These are phyloP conservation scores for Dasypus novemcinctus DNA, from an alignment of 2,113 vertebrate species.

Conservation along the genomic window DNA sequence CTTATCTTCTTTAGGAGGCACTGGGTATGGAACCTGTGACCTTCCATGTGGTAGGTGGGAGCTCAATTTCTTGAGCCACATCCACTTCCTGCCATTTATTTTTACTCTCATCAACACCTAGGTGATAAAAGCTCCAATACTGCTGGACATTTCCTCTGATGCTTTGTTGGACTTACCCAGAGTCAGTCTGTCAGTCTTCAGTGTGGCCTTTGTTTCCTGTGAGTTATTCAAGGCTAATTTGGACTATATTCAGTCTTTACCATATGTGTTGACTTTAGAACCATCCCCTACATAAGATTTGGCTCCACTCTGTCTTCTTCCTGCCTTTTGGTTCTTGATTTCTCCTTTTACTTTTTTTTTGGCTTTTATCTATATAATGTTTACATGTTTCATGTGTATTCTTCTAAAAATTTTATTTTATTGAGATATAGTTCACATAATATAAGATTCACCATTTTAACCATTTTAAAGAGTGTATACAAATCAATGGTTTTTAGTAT, in stretches of 20 bases:
- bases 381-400: background rate
- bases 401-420: background rate
- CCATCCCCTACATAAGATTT: background rate
- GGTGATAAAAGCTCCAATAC: background rate
- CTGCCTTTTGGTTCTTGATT: background rate
- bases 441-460: background rate
- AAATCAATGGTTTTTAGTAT: too few relatives aligned
- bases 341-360: constrained; percentile 33
- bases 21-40: too few relatives aligned
- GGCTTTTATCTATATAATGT: background rate
- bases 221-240: background rate
- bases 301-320: background rate
- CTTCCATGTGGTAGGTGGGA: too few relatives aligned
- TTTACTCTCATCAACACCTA: background rate
- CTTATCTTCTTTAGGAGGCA: too few relatives aligned
- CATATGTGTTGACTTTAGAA: background rate
- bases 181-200: background rate
- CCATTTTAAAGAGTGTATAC: background rate
- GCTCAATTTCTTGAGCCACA: too few relatives aligned
- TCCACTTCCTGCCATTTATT: background rate
- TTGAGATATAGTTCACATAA: constrained; percentile 26
- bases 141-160: background rate
- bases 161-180: background rate
- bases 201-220: background rate
- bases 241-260: background rate